A percentile compares a stretch with the other conserved stretches of the same genome.
Evolutionary conservation across 1,140 invertebrate species (phyloP).

Genomic region (Drosophila subobscura): DNA sequence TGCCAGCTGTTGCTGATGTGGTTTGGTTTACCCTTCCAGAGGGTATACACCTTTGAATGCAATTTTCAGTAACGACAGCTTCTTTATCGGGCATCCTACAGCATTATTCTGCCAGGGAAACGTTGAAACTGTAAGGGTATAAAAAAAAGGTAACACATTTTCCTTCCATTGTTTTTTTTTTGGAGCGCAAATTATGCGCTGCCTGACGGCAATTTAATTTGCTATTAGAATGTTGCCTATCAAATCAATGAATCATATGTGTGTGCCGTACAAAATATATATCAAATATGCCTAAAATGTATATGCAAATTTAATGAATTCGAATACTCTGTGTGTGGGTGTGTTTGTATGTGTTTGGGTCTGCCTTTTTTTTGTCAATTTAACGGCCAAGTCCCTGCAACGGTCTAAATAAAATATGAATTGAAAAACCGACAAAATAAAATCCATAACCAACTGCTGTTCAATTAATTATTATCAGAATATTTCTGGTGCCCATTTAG

Average conservation of each 20-base stretch:
- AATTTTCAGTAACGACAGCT: no score
- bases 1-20: conserved; percentile 23
- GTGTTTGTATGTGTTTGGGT: neutral
- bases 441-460: conserved; percentile 31
- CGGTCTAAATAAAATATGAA: conserved; percentile 4
- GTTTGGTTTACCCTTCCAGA: neutral
- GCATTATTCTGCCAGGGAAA: no score
- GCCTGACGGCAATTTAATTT: conserved; percentile 50
- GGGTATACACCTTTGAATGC: no score
- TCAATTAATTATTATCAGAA: conserved; percentile 55
- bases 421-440: conserved; percentile 42
- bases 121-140: no score
- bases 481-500: conserved; percentile 25
- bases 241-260: conserved; percentile 33
- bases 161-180: no score
- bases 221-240: conserved; percentile 33
- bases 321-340: conserved; percentile 13
- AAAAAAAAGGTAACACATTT: no score
- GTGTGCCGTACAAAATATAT: conserved; percentile 18
- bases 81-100: no score
- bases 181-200: conserved; percentile 38
- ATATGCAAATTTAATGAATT: conserved; percentile 48
- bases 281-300: conserved; percentile 49
- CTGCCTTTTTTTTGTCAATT: conserved; percentile 9
- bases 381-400: neutral